phyloP scores from a whole-genome alignment of 2,797 vertebrate species.

The Rhinogobio ventralis region DNA sequence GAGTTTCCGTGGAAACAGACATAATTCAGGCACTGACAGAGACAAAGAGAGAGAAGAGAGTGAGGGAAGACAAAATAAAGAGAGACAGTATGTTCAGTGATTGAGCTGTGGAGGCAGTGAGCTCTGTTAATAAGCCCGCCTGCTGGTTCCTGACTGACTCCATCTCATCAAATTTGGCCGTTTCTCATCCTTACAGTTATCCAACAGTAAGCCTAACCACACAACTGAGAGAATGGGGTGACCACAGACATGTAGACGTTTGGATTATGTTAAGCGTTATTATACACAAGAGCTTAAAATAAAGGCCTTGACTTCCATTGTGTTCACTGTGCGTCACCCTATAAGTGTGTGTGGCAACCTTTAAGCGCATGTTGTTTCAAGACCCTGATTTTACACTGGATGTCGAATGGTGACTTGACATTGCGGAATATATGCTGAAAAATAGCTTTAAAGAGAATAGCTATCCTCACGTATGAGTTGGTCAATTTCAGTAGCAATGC shows the following conservation, averaged over 20 bases:
- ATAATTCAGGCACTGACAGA: constrained; percentile 30
- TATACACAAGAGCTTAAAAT: constrained; percentile 17
- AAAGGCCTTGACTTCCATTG: not conserved
- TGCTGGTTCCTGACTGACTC: constrained; percentile 7
- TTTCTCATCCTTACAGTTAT: constrained; percentile 34
- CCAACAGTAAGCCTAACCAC: constrained; percentile 32
- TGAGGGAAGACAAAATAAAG: constrained; percentile 27
- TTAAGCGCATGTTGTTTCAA: not conserved
- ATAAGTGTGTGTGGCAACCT: constrained; percentile 16
- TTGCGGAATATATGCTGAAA: not conserved
- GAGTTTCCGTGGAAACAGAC: constrained; percentile 56
- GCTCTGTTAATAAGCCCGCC: constrained; percentile 44
- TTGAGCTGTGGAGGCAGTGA: constrained; percentile 34
- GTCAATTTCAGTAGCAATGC: not conserved
- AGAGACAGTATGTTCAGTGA: constrained; percentile 26
- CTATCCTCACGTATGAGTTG: not conserved
- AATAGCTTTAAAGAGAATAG: not conserved
- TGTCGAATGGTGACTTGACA: not conserved
- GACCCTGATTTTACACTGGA: constrained; percentile 4
- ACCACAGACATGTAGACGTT: constrained; percentile 32
- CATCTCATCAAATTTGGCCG: constrained; percentile 10
- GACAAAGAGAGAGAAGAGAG: constrained; percentile 30
- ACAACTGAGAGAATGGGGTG: constrained; percentile 31
- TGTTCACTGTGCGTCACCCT: not conserved
- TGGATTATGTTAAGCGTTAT: constrained; percentile 29